phyloP scores from a whole-genome alignment of 2,797 vertebrate species.

The Discoglossus pictus region DNA sequence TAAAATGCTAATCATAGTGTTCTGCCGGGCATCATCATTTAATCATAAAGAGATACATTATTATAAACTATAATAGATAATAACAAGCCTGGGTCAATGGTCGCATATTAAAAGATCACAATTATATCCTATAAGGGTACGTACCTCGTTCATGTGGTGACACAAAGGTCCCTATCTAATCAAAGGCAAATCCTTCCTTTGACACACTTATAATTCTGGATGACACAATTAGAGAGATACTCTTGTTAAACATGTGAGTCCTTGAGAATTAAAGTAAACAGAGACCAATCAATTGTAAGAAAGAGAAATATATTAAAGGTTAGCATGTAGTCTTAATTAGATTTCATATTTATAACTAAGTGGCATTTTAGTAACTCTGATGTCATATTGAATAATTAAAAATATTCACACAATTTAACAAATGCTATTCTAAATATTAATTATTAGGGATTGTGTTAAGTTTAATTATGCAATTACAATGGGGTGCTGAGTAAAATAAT shows the following conservation, averaged over 20 bases:
- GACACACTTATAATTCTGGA: conserved; percentile 76
- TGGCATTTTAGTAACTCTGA: no score
- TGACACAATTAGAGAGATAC: conserved; percentile 81
- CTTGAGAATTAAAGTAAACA: conserved; percentile 81
- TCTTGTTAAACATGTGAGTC: conserved; percentile 79
- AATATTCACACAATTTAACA: no score
- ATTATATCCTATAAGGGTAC: conserved; percentile 87
- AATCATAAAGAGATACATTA: conserved; percentile 95
- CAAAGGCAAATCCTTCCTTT: conserved; percentile 79
- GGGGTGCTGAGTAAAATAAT: no score
- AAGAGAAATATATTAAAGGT: conserved; percentile 56
- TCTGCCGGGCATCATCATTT: conserved; percentile 84
- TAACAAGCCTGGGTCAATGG: conserved; percentile 91
- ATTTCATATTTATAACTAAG: no score
- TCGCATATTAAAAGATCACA: conserved; percentile 91
- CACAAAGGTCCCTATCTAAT: conserved; percentile 80
- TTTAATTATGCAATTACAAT: no score
- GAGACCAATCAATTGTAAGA: conserved; percentile 78
- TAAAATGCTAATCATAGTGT: conserved; percentile 86
- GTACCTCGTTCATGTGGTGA: conserved; percentile 80
- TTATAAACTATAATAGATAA: conserved; percentile 95
- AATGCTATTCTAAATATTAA: no score
- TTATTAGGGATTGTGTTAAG: no score
- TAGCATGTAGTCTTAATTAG: no score
- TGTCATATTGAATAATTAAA: no score